These are phyloP conservation scores for Drosophila kikkawai DNA, from an alignment of 1,140 invertebrate genomes.

Conservation along the genomic window DNA sequence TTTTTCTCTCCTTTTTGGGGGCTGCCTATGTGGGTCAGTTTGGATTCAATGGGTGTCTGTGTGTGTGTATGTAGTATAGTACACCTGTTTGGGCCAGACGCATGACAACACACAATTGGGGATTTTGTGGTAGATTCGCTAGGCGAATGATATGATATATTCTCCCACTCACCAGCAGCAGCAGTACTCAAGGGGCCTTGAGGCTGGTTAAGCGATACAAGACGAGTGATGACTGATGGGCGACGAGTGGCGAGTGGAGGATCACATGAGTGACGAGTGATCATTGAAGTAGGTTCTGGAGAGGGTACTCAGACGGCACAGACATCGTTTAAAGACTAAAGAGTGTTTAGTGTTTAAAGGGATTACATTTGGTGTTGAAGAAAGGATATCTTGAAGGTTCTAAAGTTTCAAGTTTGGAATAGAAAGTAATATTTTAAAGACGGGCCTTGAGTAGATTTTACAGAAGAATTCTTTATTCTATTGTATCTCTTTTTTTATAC, in stretches of 20 bases:
- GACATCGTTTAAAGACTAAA: not conserved
- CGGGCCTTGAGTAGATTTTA: constrained; percentile 15
- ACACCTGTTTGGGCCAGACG: constrained; percentile 47
- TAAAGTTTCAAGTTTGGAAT: not conserved
- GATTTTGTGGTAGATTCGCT: constrained; percentile 11
- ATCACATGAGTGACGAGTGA: constrained; percentile 40
- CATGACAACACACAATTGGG: constrained; percentile 50
- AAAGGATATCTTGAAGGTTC: not conserved
- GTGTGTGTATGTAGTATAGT: not conserved
- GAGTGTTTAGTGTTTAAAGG: constrained; percentile 2
- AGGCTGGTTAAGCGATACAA: constrained; percentile 25
- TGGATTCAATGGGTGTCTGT: constrained; percentile 38
- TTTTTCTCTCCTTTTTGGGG: constrained; percentile 15
- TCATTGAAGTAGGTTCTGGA: constrained; percentile 34
- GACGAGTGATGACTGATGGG: constrained; percentile 34
- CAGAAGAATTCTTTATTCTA: not conserved
- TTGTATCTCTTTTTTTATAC: not conserved
- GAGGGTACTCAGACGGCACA: constrained; percentile 18
- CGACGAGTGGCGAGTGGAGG: constrained; percentile 34
- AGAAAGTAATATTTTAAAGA: constrained; percentile 6
- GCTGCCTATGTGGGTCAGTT: constrained; percentile 47
- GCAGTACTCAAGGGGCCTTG: constrained; percentile 12
- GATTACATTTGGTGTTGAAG: not conserved
- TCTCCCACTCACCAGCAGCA: constrained; percentile 14
- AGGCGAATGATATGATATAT: constrained; percentile 27